phyloP scores from a whole-genome alignment of 1,140 invertebrate genomes.

The Himalopsyche phryganea region DNA sequence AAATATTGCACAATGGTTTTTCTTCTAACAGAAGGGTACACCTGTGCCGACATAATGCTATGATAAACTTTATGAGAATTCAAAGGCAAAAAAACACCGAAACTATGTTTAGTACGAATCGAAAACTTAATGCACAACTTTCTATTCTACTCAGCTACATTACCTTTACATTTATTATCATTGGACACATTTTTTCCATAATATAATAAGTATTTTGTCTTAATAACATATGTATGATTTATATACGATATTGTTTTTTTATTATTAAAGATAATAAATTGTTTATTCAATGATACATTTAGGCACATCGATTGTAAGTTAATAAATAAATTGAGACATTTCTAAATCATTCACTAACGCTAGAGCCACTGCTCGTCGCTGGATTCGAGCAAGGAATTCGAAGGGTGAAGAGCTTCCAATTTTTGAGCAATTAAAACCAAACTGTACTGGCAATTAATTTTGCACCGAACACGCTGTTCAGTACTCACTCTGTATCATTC shows the following conservation, averaged over 20 bases:
- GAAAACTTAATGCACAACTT: constrained; percentile 22
- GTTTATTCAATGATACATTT: constrained; percentile 48
- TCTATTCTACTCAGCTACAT: constrained; percentile 16
- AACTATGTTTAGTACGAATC: constrained; percentile 17
- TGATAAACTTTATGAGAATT: constrained; percentile 7
- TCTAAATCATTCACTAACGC: constrained; percentile 2
- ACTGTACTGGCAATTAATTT: too few species aligned
- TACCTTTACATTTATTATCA: constrained; percentile 28
- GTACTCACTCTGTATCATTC: too few species aligned
- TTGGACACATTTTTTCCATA: constrained; percentile 31
- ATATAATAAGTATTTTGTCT: constrained; percentile 24
- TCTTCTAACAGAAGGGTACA: background rate
- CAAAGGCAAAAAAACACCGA: constrained; percentile 21
- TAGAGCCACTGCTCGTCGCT: too few species aligned
- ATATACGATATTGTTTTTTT: constrained; percentile 43
- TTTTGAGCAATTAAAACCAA: too few species aligned
- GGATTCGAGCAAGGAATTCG: too few species aligned
- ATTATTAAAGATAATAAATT: constrained; percentile 37
- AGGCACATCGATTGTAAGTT: constrained; percentile 54
- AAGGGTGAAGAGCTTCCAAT: too few species aligned
- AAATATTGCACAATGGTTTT: constrained; percentile 9
- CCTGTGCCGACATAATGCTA: too few species aligned
- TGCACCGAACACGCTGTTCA: too few species aligned
- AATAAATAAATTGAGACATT: constrained; percentile 21
- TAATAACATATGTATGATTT: constrained; percentile 24